These are phyloP conservation scores for Stercorarius parasiticus DNA, from an alignment of 2,113 vertebrate genomes.

Conservation along the genomic window DNA sequence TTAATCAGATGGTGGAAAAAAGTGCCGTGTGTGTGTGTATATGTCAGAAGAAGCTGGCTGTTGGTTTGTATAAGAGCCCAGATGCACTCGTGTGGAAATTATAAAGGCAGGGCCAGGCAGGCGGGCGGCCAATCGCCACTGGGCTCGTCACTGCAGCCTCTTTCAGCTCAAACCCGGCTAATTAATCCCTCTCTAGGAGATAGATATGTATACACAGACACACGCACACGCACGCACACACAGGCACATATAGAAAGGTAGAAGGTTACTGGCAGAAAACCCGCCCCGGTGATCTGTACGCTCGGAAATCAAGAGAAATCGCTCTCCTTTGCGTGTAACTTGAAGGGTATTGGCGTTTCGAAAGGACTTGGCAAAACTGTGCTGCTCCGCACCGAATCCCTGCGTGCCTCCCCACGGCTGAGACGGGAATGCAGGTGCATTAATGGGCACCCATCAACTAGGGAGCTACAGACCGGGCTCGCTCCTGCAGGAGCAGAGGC, in stretches of 20 bases:
- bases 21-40: conserved; percentile 77
- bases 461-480: background rate
- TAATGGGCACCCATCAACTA: conserved; percentile 1
- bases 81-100: conserved; percentile 88
- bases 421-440: conserved; percentile 67
- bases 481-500: background rate
- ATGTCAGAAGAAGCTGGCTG: conserved; percentile 80
- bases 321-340: conserved; percentile 31
- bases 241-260: conserved; percentile 77
- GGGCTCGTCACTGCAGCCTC: conserved; percentile 88
- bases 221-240: conserved; percentile 69
- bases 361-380: conserved; percentile 52
- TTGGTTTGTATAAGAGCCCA: conserved; percentile 90
- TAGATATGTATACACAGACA: conserved; percentile 48
- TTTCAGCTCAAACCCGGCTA: conserved; percentile 85
- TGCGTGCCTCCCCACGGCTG: conserved; percentile 11
- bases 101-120: conserved; percentile 93
- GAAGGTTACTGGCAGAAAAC: conserved; percentile 73
- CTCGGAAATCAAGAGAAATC: conserved; percentile 66
- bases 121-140: conserved; percentile 90
- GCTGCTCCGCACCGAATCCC: background rate
- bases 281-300: conserved; percentile 59
- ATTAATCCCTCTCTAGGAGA: conserved; percentile 86
- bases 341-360: conserved; percentile 51
- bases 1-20: conserved; percentile 70